phyloP scores from a whole-genome alignment of 2,113 vertebrate genomes.

The Sinosuthora webbiana region DNA sequence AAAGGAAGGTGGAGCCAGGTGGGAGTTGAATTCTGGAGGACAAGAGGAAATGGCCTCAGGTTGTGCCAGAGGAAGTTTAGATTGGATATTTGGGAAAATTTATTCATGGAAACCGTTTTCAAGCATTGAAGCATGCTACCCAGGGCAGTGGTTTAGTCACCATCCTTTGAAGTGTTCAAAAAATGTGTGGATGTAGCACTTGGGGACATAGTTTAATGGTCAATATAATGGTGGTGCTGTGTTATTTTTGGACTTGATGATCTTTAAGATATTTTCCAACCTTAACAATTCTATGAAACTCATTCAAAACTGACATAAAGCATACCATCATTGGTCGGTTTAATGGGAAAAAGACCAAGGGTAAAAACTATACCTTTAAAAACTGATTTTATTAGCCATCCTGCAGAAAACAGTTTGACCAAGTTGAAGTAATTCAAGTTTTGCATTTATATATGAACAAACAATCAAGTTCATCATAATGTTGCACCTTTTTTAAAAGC shows the following conservation, averaged over 20 bases:
- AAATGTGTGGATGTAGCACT: neutral
- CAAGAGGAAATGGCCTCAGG: no score
- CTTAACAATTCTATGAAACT: neutral
- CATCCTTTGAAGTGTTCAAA: neutral
- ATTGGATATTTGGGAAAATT: no score
- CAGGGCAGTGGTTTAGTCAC: neutral
- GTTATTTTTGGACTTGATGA: neutral
- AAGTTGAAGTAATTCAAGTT: neutral
- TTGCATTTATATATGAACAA: neutral
- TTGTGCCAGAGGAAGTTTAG: no score
- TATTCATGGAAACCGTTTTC: no score
- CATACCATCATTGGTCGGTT: neutral
- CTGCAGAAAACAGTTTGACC: neutral
- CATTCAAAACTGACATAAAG: neutral
- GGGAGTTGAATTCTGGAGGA: no score
- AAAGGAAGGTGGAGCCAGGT: no score
- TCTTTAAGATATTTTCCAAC: neutral
- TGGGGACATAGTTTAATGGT: neutral
- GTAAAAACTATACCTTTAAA: neutral
- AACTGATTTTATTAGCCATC: neutral
- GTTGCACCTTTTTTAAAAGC: neutral
- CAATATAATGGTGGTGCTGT: neutral
- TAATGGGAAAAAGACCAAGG: neutral
- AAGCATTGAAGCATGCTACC: no score
- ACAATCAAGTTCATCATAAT: neutral